A percentile compares a stretch with the other conserved stretches of the same genome.
Conservation (phyloP, 1,140 invertebrate genomes). For the Formica selysi region DNA sequence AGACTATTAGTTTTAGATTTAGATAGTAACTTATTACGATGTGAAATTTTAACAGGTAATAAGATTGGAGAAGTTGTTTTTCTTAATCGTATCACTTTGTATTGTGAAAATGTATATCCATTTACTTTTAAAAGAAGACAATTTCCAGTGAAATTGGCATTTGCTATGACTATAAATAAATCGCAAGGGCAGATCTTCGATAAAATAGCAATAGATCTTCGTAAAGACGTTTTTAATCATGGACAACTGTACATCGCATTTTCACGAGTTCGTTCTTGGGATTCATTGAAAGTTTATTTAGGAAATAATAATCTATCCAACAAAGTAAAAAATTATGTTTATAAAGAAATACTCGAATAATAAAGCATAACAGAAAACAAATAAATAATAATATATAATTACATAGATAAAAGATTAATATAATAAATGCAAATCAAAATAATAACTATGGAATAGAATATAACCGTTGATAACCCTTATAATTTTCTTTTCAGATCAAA, state of each 20-base stretch:
- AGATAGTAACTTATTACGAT: background rate
- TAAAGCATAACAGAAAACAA: too few species aligned
- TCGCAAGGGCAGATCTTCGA: background rate
- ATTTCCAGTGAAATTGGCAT: background rate
- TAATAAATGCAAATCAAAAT: too few species aligned
- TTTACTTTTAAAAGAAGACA: constrained; percentile 24
- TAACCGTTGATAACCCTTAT: too few species aligned
- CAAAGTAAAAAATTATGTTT: constrained; percentile 1
- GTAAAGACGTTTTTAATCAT: background rate
- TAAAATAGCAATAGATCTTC: background rate
- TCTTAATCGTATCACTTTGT: constrained; percentile 1
- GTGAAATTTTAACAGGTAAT: constrained; percentile 22
- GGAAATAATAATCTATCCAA: background rate
- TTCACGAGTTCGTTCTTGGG: background rate
- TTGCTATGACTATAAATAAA: background rate
- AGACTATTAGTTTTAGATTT: too few species aligned
- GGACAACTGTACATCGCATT: constrained; percentile 17
- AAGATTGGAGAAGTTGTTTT: constrained; percentile 6
- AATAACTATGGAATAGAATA: too few species aligned
- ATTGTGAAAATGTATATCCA: background rate
- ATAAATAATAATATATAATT: too few species aligned
- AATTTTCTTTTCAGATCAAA: too few species aligned
- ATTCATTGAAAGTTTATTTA: constrained; percentile 24
- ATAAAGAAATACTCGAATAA: background rate
- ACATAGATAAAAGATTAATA: too few species aligned